Evolutionary conservation across 92 coral and sea anemone species (phyloP), one percentile per base, ranked within the genome.

Genomic region (Pocillopora meandrina): DNA sequence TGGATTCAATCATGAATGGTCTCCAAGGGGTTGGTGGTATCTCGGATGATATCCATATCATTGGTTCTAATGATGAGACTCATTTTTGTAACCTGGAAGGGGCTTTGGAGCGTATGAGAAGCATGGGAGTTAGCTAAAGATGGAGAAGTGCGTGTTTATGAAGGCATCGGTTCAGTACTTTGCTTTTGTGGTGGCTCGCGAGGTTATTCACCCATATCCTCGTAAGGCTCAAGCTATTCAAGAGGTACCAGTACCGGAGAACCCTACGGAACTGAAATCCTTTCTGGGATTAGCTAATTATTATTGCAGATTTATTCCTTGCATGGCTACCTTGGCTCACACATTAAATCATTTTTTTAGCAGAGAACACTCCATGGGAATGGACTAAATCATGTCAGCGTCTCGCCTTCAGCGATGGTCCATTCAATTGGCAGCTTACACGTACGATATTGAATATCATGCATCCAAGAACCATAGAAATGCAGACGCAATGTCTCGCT

Each of bases 1-100:
- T 90, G 88, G 93, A 82, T 77, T 75, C 73, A 61, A 82, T 78
- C 75, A 64, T 83, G 80, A 81, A 10, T 76, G 90, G 90, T 70
- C 78, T 87, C 10, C 83, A 75, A 67, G 90, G 87, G 23, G 74
- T 87, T 74, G 87, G 84, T 55, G 87, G 90, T 11, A 87, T 88
- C 69, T 56, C 77, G 12, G 91, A 88, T 83, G 87, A 83, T 76
- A 55, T 88, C 20, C 76, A 77, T 35, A 36, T 88, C 35, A 82
- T 87, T 36, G 84, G 63, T 65, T 69, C 80, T 16, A 87, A 64
- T 0, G 75, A 87, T 71, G 74, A 75, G 62, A 74, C 42, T 76
- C 91, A 82, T 87, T 69, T 81, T 72, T 15, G 82, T 34, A 87
- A 81, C 61, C 76, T 80, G 76, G 90, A 74, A 65, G 26, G 73